Evolutionary conservation across 2,797 vertebrate genomes (phyloP).

Genomic region (Antrozous pallidus): DNA sequence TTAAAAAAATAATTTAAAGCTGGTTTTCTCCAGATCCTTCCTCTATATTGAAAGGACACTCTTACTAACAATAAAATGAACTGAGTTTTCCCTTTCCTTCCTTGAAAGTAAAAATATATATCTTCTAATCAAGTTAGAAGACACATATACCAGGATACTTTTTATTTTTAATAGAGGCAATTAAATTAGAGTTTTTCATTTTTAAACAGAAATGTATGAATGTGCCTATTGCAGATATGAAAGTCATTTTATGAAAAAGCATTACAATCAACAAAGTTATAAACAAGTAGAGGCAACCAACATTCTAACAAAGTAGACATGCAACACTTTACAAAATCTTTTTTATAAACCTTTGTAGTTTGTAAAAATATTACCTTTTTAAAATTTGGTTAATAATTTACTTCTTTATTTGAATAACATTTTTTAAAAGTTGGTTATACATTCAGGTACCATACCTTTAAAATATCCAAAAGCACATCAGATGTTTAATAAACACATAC

Average conservation of each 20-base stretch:
- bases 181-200: background rate
- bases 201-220: slow-evolving; percentile 14
- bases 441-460: background rate
- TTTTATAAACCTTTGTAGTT: background rate
- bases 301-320: background rate
- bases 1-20: background rate
- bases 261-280: background rate
- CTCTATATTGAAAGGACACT: background rate
- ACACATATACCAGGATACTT: background rate
- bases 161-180: background rate
- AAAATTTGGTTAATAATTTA: background rate
- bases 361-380: background rate
- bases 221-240: background rate
- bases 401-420: background rate
- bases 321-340: background rate
- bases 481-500: background rate
- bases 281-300: background rate
- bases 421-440: background rate
- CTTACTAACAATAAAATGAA: background rate
- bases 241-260: background rate
- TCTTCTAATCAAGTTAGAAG: background rate
- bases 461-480: background rate
- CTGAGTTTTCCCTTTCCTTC: background rate
- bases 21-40: background rate
- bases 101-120: background rate